These are phyloP conservation scores for Paguma larvata DNA, from an alignment of 2,797 vertebrate genomes.

Conservation along the genomic window DNA sequence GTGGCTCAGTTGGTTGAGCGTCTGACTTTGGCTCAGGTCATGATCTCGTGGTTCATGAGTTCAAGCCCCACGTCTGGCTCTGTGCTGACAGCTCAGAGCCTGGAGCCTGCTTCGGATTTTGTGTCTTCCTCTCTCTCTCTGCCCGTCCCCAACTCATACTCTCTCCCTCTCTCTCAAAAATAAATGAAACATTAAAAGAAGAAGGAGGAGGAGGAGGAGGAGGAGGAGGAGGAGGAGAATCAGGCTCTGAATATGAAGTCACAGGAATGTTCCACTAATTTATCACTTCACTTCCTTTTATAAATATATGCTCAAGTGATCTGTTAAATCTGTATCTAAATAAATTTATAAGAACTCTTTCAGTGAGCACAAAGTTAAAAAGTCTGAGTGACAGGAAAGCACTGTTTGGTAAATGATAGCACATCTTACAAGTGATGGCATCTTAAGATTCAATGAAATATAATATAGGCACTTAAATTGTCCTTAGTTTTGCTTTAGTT, in stretches of 20 bases:
- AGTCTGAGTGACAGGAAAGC: background rate
- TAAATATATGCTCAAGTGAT: background rate
- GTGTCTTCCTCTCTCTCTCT: too few species aligned
- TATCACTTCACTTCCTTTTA: background rate
- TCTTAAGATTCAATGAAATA: slow-evolving; percentile 18
- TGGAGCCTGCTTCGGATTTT: too few species aligned
- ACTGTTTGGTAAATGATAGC: background rate
- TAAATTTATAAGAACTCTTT: background rate
- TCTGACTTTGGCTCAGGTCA: too few species aligned
- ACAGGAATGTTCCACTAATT: background rate
- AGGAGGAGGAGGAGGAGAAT: background rate
- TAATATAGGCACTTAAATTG: background rate
- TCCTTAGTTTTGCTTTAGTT: background rate
- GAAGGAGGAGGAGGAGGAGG: too few species aligned
- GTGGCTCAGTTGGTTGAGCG: too few species aligned
- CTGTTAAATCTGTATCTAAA: background rate
- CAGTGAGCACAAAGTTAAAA: background rate
- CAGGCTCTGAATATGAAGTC: background rate
- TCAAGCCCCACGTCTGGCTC: too few species aligned
- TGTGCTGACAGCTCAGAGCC: too few species aligned
- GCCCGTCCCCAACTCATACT: too few species aligned
- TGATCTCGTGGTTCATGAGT: too few species aligned
- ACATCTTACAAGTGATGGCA: background rate
- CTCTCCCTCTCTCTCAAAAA: too few species aligned
- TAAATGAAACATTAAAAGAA: too few species aligned